These are phyloP conservation scores for Heterodera carotae DNA, from an alignment of 1,140 invertebrate genomes.

Conservation along the genomic window DNA sequence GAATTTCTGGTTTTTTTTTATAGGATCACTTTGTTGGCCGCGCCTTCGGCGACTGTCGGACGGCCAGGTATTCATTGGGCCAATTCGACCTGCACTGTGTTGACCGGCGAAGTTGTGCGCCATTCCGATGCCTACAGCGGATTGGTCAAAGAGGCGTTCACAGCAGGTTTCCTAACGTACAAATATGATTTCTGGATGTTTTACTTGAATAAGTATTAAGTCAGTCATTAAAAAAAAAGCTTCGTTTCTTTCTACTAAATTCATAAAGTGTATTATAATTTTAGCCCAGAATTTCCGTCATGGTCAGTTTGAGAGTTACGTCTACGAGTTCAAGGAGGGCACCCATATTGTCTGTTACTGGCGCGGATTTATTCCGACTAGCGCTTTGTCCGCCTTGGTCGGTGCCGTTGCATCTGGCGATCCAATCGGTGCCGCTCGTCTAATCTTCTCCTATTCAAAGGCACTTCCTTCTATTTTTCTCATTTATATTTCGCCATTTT, in stretches of 20 bases:
- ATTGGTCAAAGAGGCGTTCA: constrained; percentile 45
- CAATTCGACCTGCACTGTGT: constrained; percentile 50
- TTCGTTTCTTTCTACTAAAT: too few relatives aligned
- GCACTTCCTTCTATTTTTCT: not conserved
- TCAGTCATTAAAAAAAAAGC: too few relatives aligned
- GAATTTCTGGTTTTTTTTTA: constrained; percentile 19
- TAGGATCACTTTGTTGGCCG: constrained; percentile 42
- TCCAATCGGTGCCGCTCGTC: constrained; percentile 35
- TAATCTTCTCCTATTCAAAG: constrained; percentile 36
- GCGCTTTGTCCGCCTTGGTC: constrained; percentile 30
- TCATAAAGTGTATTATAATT: constrained; percentile 14
- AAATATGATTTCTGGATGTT: too few relatives aligned
- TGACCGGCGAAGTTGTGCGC: constrained; percentile 43
- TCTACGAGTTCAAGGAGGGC: constrained; percentile 45
- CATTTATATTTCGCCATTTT: not conserved
- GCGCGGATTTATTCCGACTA: constrained; percentile 51
- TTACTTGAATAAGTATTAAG: too few relatives aligned
- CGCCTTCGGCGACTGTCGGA: constrained; percentile 36
- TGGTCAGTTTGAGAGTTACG: constrained; percentile 51
- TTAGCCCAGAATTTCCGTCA: constrained; percentile 54
- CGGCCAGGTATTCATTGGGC: constrained; percentile 50
- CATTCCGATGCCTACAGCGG: constrained; percentile 36
- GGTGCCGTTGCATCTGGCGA: constrained; percentile 46
- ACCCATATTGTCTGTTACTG: constrained; percentile 49
- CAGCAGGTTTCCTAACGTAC: constrained; percentile 36